Base-by-base conservation (phyloP, 35 echinoderm and acorn worm species). In the Chiridota heheva region DNA sequence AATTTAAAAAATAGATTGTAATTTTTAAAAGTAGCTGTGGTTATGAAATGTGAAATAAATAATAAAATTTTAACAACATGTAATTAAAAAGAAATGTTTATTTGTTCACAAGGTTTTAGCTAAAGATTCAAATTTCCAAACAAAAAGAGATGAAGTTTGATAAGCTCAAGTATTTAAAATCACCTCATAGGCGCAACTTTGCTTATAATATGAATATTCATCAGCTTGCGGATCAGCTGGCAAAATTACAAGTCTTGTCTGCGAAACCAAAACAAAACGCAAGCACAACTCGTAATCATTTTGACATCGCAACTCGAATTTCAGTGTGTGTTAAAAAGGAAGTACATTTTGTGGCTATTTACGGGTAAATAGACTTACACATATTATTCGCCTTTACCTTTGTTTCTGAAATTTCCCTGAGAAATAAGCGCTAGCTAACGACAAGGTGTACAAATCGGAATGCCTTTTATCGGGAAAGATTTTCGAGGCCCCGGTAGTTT, bases 391-490 rank as follows among this genome's bases (percentile, higher is more conserved):
- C 16, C 49, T 24, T 51, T 10, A 51, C n/a, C 31, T 38, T 36
- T 1, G 24, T 28, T 35, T 15, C 63, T 16, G 37, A 1, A 17
- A 5, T 32, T 37, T 67, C 38, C 42, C 10, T 44, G 7, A 43
- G 15, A 5, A 17, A 4, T 20, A 1, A 20, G 63, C 18, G 18
- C 18, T 16, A 33, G 63, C 18, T 24, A 28, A 36, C 18, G 3
- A 33, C 18, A 67, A 26, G 30, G 30, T 36, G 18, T 28, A 17
- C 5, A 4, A 4, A 1, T 7, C 43, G 58, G 3, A 57, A 78
- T 78, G 75, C 75, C 75, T 18, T 78, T 78, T 57, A 78, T 28
- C 20, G 58, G 51, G 37, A 62, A 78, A 62, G 75, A 78, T 62
- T 78, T 49, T 49, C 31, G 75, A 12, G 62, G 75, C 42, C 75